Conservation (phyloP, 1,140 invertebrate genomes). For the Mizuhopecten yessoensis region DNA sequence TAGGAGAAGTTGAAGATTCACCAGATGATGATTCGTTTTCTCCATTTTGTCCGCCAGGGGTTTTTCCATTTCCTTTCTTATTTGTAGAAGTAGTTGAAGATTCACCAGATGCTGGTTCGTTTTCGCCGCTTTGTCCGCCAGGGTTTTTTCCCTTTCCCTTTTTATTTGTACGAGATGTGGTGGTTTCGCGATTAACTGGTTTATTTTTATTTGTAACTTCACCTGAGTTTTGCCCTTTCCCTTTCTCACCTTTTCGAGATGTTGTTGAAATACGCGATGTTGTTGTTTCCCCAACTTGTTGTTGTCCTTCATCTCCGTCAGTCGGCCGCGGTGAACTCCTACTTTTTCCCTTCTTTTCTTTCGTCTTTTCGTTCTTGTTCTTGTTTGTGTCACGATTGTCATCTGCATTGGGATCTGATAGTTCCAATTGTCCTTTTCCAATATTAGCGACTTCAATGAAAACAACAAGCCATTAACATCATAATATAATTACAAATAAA, state of each 20-base stretch:
- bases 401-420: too few species aligned
- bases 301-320: not conserved
- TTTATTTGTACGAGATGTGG: not conserved
- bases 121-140: too few species aligned
- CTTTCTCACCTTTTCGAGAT: not conserved
- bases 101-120: not conserved
- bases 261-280: not conserved
- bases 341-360: not conserved
- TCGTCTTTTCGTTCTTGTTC: not conserved
- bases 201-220: not conserved
- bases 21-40: not conserved
- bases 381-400: too few species aligned
- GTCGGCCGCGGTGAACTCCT: too few species aligned
- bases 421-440: not conserved
- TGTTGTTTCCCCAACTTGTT: not conserved
- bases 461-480: not conserved
- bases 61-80: slow-evolving; percentile 2
- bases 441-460: not conserved
- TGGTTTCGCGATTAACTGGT: too few species aligned
- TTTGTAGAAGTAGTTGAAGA: not conserved
- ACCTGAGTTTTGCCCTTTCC: not conserved
- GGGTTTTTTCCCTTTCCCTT: too few species aligned
- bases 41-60: not conserved
- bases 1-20: not conserved
- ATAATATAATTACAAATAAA: too few species aligned